Evolutionary conservation across 2,888 invertebrate species (phyloP), one percentile per base, ranked within the genome.

Genomic region (Cabera pusaria): DNA sequence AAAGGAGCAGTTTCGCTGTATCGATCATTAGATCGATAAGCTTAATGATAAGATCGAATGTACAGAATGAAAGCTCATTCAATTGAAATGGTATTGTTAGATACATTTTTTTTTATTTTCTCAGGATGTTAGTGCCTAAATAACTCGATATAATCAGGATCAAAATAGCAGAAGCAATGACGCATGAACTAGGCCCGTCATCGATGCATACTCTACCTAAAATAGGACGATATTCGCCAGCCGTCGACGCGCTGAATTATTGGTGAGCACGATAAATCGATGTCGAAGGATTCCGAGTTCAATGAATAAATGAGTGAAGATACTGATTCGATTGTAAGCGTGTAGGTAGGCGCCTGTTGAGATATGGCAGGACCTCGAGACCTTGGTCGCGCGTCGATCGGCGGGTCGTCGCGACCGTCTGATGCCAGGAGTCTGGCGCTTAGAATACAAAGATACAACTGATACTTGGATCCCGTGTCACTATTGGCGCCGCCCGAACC

Each of bases 321-420:
- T 58, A 58, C 52, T 58, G 56, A 63, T 71, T 74, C 40, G 61
- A 51, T 54, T 64, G 69, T 49, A 54, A n/a, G n/a, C n/a, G 48
- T 57, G 20, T 49, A 12, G 11, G 36, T 26, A 42, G 74, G 72
- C 75, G 72, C 73, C 74, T 64, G 58, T 44, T 59, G 49, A 68
- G 82, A 84, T 84, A 83, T 68, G 64, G 59, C 64, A 60, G 80
- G 78, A 77, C 81, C 79, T 82, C 67, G 60, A 73, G 83, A 83
- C 84, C 84, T 85, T 85, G 85, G 70, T 72, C 69, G 52, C 68
- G 76, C 83, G 81, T 70, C 70, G 61, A 40, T 48, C 52, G 61
- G 39, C 57, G 28, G 28, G 20, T 39, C 48, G 49, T 52, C 58
- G 58, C 51, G 42, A 56, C 56, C 60, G 66, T 55, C 65, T 50